Base-by-base conservation (phyloP, 2,113 vertebrate species). In the Gadus chalcogrammus region DNA sequence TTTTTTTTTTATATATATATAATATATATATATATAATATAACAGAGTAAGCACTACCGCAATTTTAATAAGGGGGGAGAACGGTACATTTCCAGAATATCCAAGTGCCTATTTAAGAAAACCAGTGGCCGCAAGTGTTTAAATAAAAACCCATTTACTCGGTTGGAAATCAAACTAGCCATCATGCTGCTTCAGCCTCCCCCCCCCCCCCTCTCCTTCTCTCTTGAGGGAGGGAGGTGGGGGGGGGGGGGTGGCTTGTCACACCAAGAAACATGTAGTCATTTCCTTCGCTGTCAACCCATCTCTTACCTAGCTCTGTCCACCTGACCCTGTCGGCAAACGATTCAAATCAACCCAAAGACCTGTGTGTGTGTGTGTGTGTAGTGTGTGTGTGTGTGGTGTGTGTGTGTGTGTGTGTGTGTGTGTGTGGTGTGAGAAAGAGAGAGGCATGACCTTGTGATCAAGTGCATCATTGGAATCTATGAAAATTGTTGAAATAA, bases 261-360 rank as follows among this genome's bases (percentile, higher is more conserved):
- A 91, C 78, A 86, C 87, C 83, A 85, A 84, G 81, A 90, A n/a
- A 87, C 87, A 90, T 80, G 84, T 74, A 88, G 87, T 85, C 88
- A 90, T 91, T 92, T 91, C 91, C 90, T 90, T 80, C 88, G 84
- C 90, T 92, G 92, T 91, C 91, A 92, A 71, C 76, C 64, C 69
- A 1, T 79, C 75, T 78, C 74, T 81, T 73, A 75, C 65, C 72
- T 38, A 68, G 70, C 84, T 85, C 79, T 63, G 83, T 81, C n/a
- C 77, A 74, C 79, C 24, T 69, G 64, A 74, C 79, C 64, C 78
- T 76, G 81, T 82, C 81, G 84, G 76, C 71, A 68, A 79, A 56
- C 61, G 72, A 87, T 85, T 84, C 76, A 71, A 79, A 85, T 85
- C 83, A 60, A 71, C 77, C 61, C 64, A 38, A 73, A 69, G 53